Conservation (phyloP, 1,140 invertebrate genomes). For the Leucophenga varia region DNA sequence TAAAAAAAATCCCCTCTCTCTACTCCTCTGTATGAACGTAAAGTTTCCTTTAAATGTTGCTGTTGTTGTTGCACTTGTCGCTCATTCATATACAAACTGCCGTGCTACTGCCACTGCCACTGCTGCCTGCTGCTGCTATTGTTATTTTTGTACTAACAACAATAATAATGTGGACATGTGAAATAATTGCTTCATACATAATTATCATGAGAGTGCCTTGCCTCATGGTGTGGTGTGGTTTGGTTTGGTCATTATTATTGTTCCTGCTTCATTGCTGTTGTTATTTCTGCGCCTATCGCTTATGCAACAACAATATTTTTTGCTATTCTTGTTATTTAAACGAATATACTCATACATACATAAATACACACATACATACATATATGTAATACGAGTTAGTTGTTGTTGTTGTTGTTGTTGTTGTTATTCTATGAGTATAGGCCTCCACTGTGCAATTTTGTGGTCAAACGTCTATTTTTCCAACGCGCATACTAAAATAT, state of each 20-base stretch:
- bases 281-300: slow-evolving; percentile 3
- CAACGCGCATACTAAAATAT: slow-evolving; percentile 19
- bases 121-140: slow-evolving; percentile 1
- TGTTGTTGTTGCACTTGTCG: too few species aligned
- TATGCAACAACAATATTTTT: slow-evolving; percentile 14
- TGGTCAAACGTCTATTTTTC: slow-evolving; percentile 35
- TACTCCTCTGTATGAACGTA: too few species aligned
- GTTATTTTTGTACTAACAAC: too few species aligned
- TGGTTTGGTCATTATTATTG: too few species aligned
- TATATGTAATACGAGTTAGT: slow-evolving; percentile 9
- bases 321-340: slow-evolving; percentile 8
- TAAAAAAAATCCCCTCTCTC: too few species aligned
- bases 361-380: too few species aligned
- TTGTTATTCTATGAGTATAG: slow-evolving; percentile 10
- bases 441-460: slow-evolving; percentile 23
- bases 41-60: too few species aligned
- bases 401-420: slow-evolving; percentile 8
- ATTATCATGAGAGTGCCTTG: slow-evolving; percentile 28
- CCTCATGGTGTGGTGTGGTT: too few species aligned
- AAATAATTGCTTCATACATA: slow-evolving; percentile 52
- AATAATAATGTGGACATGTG: too few species aligned
- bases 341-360: too few species aligned
- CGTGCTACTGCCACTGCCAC: too few species aligned
- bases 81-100: too few species aligned
- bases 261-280: slow-evolving; percentile 11